Conservation (phyloP, 2,888 invertebrate genomes). For the Pelosia muscerda region DNA sequence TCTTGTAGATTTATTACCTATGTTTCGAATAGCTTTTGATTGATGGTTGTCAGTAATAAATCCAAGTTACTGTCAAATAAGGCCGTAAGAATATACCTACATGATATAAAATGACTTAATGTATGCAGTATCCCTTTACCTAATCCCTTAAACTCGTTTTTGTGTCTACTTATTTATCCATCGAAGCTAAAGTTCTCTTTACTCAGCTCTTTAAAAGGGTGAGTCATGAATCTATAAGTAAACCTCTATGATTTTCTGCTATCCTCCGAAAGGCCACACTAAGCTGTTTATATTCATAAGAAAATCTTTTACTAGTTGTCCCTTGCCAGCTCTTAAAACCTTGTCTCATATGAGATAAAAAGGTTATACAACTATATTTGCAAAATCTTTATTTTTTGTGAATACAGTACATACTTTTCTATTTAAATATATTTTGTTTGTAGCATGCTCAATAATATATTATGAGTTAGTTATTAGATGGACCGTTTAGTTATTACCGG, state of each 20-base stretch:
- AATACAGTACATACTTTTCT: not conserved
- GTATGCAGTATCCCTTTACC: not conserved
- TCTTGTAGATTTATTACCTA: too few species aligned
- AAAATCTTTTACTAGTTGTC: conserved; percentile 35
- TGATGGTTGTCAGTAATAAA: too few species aligned
- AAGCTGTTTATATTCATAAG: conserved; percentile 50
- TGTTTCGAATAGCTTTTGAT: too few species aligned
- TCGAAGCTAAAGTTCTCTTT: conserved; percentile 22
- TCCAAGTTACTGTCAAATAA: too few species aligned
- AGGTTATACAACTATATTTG: conserved; percentile 1
- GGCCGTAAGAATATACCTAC: too few species aligned
- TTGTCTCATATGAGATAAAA: conserved; percentile 15
- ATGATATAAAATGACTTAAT: not conserved
- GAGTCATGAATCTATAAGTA: conserved; percentile 40
- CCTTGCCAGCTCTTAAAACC: conserved; percentile 29
- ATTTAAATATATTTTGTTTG: not conserved
- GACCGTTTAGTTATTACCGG: too few species aligned
- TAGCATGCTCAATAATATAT: not conserved
- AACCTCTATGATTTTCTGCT: conserved; percentile 29
- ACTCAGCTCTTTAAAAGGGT: conserved; percentile 32
- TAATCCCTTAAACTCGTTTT: not conserved
- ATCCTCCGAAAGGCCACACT: conserved; percentile 26
- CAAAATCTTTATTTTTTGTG: conserved; percentile 1
- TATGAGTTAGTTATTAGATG: too few species aligned
- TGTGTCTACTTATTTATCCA: conserved; percentile 9